These are phyloP conservation scores for Pocota personata DNA, from an alignment of 2,888 invertebrate species.

Conservation along the genomic window DNA sequence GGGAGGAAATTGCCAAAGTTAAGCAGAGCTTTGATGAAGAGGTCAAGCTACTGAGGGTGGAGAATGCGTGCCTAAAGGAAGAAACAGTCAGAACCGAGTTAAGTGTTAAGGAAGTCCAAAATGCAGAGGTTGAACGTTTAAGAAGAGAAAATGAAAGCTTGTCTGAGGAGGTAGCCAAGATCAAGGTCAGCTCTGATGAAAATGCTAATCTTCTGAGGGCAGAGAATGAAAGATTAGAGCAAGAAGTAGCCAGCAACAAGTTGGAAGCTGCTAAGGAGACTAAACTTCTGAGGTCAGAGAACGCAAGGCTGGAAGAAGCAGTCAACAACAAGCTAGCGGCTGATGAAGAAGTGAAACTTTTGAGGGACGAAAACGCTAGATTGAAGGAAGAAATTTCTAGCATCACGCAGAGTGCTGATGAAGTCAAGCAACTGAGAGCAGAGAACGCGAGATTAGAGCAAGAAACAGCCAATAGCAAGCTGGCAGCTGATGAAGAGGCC, in stretches of 20 bases:
- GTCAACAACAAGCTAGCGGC: background rate
- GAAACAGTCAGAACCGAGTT: background rate
- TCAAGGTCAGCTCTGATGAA: background rate
- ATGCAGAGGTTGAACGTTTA: background rate
- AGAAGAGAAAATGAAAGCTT: slow-evolving; percentile 6
- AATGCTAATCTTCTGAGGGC: slow-evolving; percentile 40
- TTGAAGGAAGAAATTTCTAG: slow-evolving; percentile 36
- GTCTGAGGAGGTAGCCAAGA: background rate
- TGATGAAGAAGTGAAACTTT: slow-evolving; percentile 11
- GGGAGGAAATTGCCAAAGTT: no score
- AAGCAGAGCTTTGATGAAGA: background rate
- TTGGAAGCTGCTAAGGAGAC: background rate
- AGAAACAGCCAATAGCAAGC: slow-evolving; percentile 17
- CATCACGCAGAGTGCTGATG: background rate
- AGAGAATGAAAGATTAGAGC: slow-evolving; percentile 22
- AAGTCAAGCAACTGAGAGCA: slow-evolving; percentile 36
- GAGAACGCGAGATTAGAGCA: slow-evolving; percentile 21
- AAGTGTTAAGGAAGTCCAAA: background rate
- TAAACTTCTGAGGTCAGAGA: slow-evolving; percentile 27
- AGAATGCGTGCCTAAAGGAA: background rate
- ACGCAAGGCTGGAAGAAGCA: slow-evolving; percentile 31
- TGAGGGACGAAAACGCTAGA: slow-evolving; percentile 26
- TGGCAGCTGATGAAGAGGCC: background rate
- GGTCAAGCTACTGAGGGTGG: no score
- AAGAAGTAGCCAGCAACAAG: slow-evolving; percentile 19